Percentiles rank a stretch among this genome's conserved stretches.
These are phyloP conservation scores for Holothuria leucospilota DNA, from an alignment of 53 echinoderm and acorn worm species.

Conservation along the genomic window DNA sequence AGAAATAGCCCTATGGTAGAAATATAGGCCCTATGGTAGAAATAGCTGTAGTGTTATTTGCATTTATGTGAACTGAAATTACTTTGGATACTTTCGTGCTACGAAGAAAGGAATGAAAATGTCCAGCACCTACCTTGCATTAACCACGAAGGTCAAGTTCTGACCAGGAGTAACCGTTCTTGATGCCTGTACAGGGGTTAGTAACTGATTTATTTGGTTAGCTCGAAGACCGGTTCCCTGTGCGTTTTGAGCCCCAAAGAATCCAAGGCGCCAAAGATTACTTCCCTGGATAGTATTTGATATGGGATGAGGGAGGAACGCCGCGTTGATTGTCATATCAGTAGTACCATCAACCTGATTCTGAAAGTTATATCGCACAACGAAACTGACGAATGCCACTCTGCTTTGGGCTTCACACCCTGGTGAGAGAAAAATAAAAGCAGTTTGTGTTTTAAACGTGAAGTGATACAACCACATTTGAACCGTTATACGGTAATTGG, in stretches of 20 bases:
- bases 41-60: too few species aligned
- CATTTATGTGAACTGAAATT: too few species aligned
- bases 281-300: conserved; percentile 4
- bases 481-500: too few species aligned
- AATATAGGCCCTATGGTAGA: too few species aligned
- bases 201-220: neutral
- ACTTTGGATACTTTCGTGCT: too few species aligned
- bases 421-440: too few species aligned
- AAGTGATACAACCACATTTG: too few species aligned
- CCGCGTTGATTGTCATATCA: conserved; percentile 23
- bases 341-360: neutral
- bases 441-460: too few species aligned
- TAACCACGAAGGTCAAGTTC: neutral
- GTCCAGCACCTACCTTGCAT: neutral
- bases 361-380: neutral
- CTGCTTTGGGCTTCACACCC: too few species aligned
- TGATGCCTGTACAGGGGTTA: neutral
- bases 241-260: neutral
- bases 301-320: conserved; percentile 3
- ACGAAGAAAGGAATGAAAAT: too few species aligned
- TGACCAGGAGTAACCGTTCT: conserved; percentile 16
- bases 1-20: too few species aligned
- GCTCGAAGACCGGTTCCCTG: neutral
- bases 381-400: conserved; percentile 15
- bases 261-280: conserved; percentile 10